These are phyloP conservation scores for Cryptocephalus moraei DNA, from an alignment of 2,888 invertebrate genomes.

Conservation along the genomic window DNA sequence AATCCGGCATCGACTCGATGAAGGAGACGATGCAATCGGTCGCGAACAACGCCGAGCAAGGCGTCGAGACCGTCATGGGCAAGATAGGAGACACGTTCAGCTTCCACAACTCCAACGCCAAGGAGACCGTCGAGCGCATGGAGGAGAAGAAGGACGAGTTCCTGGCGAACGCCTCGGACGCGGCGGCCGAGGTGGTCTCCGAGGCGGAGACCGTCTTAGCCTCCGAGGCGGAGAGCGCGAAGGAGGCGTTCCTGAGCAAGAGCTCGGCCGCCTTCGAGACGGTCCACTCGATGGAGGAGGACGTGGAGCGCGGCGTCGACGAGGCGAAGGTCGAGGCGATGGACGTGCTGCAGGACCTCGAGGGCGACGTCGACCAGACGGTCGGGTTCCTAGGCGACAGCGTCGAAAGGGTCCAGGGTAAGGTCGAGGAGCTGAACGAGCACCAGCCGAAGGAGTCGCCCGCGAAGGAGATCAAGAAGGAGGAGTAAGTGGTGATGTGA, in stretches of 20 bases:
- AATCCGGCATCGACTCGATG: conserved; percentile 28
- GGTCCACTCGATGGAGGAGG: conserved; percentile 14
- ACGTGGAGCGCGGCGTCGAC: conserved; percentile 13
- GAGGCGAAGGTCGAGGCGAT: conserved; percentile 19
- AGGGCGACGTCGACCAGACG: conserved; percentile 23
- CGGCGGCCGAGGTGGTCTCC: conserved; percentile 28
- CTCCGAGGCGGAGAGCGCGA: conserved; percentile 26
- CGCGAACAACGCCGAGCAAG: conserved; percentile 29
- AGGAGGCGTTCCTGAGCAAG: conserved; percentile 13
- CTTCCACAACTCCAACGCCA: conserved; percentile 20
- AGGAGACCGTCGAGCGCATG: conserved; percentile 20
- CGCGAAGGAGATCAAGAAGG: conserved; percentile 25
- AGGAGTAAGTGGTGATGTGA: conserved; percentile 35
- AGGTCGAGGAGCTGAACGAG: conserved; percentile 22
- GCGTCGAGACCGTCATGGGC: conserved; percentile 27
- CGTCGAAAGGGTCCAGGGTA: conserved; percentile 19
- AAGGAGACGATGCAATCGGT: conserved; percentile 31
- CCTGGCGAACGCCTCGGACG: conserved; percentile 20
- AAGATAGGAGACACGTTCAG: conserved; percentile 32
- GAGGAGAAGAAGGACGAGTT: conserved; percentile 23
- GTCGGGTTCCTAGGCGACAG: conserved; percentile 24
- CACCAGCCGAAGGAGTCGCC: conserved; percentile 17
- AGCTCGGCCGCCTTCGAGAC: conserved; percentile 17
- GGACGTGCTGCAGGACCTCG: conserved; percentile 23
- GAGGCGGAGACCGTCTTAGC: conserved; percentile 32